Evolutionary conservation across 2,888 invertebrate genomes (phyloP), one percentile per base, ranked within the genome.

Genomic region (Zygothrica quintamaculata): DNA sequence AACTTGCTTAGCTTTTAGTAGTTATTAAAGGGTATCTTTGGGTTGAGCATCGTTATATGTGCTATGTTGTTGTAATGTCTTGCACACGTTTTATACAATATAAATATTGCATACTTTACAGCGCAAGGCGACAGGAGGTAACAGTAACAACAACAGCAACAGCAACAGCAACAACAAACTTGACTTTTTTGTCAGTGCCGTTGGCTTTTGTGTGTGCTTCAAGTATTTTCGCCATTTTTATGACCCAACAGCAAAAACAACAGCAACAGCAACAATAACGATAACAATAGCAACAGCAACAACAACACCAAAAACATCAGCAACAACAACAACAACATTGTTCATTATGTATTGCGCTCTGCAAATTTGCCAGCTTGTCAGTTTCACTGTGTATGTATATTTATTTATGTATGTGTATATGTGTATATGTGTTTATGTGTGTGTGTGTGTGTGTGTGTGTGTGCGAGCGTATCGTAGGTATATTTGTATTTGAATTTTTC

Each of bases 81-180:
- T 62, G 81, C 86, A 80, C 87, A 74, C 77, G 81, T 73, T 84
- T 80, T 73, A 80, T 79, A 84, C 84, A 72, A 77, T 79, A 82
- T 86, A 82, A 82, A 82, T 82, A 86, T 82, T 82, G 87, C 82
- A 82, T 84, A 82, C 84, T 82, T 82, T 75, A 84, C 65, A 77
- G 77, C 71, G 31, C 61, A 37, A 22, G 57, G 65, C 52, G 51
- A 39, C 57, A 33, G 61, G 40, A 16, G 15, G 43, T 18, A 43
- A 22, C 55, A 67, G 15, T 44, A 33, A 29, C 57, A 65, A 66
- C 66, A 47, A 56, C 58, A 55, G 39, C 48, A 61, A 15, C 25
- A 34, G 40, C 43, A 44, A 4, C 36, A 26, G 12, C 29, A 46
- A 13, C 39, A 31, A 31, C 53, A 52, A 42, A 57, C 74, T 84